Conservation (phyloP, 2,113 vertebrate genomes). For the Eurypyga helias region DNA sequence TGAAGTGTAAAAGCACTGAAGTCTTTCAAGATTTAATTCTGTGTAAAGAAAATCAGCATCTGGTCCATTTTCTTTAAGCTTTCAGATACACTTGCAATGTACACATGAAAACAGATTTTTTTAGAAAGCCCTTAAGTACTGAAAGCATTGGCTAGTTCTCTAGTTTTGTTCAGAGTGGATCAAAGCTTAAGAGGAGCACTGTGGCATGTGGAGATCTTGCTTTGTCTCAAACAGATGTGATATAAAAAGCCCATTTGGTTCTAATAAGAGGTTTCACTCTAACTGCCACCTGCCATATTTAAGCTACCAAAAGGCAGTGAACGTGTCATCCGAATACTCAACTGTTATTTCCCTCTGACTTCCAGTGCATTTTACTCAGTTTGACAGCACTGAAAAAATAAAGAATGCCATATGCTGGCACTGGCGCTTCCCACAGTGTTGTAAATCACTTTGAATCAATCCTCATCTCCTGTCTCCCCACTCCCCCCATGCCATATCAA, state of each 20-base stretch:
- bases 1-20: neutral
- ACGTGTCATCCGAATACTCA: neutral
- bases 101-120: neutral
- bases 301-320: neutral
- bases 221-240: neutral
- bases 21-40: neutral
- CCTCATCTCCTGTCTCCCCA: neutral
- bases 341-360: neutral
- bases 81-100: neutral
- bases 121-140: neutral
- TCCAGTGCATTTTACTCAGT: neutral
- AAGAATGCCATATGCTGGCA: neutral
- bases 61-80: slow-evolving; percentile 13
- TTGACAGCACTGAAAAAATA: neutral
- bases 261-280: neutral
- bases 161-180: neutral
- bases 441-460: neutral
- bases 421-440: neutral
- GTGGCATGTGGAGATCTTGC: neutral
- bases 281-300: neutral
- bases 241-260: neutral
- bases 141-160: neutral
- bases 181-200: neutral
- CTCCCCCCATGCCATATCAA: neutral
- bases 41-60: slow-evolving; percentile 4